Base-by-base conservation (phyloP, 2,888 invertebrate species). In the Melolontha melolontha region DNA sequence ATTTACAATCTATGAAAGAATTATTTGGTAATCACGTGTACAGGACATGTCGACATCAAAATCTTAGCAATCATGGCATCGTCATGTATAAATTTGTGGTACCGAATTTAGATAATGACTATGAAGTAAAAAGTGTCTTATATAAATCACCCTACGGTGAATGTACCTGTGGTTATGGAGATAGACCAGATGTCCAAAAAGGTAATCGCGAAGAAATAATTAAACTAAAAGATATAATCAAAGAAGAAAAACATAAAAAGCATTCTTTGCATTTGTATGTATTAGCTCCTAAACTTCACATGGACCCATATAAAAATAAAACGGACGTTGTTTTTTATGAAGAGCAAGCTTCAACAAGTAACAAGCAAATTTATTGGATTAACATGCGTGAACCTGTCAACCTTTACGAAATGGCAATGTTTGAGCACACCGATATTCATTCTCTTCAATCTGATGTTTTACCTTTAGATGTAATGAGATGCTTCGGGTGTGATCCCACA, bases 141-240 rank as follows among this genome's bases (percentile, higher is more conserved):
- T 81, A 80, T 65, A 54, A 72, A 64, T 77, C 79, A 71, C 80
- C 80, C 6, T 81, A 81, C 70, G 74, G 74, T 0, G 73, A 75
- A 5, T 81, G 81, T 68, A 73, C 70, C n/a, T 81, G 81, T 70
- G 72, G 70, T 29, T 72, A 66, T 14, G 44, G 42, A n/a, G 29
- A 34, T 27, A 44, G 14, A 17, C 34, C 8, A 29, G 44, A 10
- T 39, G 34, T 34, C 6, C 34, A 6, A 8, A 57, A 51, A 55
- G 14, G 27, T 54, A 7, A 14, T 40, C 10, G 55, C 8, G 64
- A 65, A 17, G 57, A 65, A 5, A 65, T 68, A 16, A 44, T 29
- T 1, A 49, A 42, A 14, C 41, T 68, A n/a, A 65, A 68, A 42
- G 14, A 66, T 17, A 50, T 51, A 11, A 64, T 68, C 14, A 42